These are phyloP conservation scores for Watsonalla cultraria DNA, from an alignment of 2,888 invertebrate genomes.

Conservation along the genomic window DNA sequence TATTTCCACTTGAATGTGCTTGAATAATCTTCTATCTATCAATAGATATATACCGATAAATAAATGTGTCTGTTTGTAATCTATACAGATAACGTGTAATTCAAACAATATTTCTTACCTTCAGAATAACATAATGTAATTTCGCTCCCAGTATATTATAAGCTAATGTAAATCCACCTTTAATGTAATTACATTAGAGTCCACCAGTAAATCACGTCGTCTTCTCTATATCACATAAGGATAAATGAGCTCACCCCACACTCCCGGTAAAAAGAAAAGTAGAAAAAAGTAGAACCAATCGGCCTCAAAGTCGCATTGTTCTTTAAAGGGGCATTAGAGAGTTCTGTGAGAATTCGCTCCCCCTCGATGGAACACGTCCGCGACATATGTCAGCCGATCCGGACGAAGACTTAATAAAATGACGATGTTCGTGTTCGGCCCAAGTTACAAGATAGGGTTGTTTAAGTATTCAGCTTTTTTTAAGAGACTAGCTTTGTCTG, in stretches of 20 bases:
- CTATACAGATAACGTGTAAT: too few relatives aligned
- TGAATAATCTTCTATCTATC: too few relatives aligned
- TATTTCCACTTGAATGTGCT: too few relatives aligned
- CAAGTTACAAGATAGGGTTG: conserved; percentile 16
- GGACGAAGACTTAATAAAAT: conserved; percentile 68
- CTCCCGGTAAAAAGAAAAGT: not conserved
- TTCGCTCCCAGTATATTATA: too few relatives aligned
- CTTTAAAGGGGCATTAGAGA: conserved; percentile 35
- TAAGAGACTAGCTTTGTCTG: not conserved
- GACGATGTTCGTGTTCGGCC: conserved; percentile 37
- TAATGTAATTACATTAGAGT: not conserved
- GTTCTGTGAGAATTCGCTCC: conserved; percentile 22
- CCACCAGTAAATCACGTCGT: not conserved
- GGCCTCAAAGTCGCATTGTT: conserved; percentile 22
- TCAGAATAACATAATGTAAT: too few relatives aligned
- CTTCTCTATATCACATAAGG: not conserved
- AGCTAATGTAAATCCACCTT: not conserved
- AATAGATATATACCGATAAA: too few relatives aligned
- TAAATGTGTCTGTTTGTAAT: too few relatives aligned
- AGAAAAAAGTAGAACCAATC: conserved; percentile 13
- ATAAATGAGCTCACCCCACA: not conserved
- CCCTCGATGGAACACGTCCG: conserved; percentile 37
- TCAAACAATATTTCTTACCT: too few relatives aligned
- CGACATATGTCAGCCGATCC: conserved; percentile 62
- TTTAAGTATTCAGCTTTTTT: not conserved